phyloP scores from a whole-genome alignment of 2,888 invertebrate species.

The Bruchidius siliquastri region DNA sequence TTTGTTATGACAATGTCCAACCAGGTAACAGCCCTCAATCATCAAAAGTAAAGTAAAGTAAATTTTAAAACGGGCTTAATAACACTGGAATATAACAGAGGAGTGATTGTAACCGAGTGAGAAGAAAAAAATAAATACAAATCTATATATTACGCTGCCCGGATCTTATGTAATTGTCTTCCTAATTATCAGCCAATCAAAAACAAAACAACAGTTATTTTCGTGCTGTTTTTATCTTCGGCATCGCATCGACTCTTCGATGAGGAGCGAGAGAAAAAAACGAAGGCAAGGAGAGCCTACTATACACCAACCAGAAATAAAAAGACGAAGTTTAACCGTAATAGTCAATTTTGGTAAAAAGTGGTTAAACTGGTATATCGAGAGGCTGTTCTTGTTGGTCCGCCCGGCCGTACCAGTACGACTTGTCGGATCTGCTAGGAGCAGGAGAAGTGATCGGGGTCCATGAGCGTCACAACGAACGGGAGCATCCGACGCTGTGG shows the following conservation, averaged over 20 bases:
- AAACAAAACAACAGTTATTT: background rate
- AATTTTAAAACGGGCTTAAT: no score
- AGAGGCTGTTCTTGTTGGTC: background rate
- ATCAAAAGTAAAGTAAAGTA: no score
- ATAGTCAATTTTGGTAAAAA: background rate
- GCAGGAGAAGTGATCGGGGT: background rate
- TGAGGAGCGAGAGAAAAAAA: background rate
- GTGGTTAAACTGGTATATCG: background rate
- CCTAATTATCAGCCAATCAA: background rate
- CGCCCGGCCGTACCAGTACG: background rate
- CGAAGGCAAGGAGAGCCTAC: background rate
- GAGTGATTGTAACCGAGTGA: no score
- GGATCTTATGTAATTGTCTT: background rate
- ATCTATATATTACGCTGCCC: background rate
- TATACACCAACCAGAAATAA: background rate
- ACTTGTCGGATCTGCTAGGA: background rate
- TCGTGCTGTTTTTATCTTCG: background rate
- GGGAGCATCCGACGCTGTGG: background rate
- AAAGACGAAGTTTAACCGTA: background rate
- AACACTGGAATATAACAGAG: no score
- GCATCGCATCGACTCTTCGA: background rate
- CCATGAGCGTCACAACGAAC: background rate
- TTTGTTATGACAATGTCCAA: no score
- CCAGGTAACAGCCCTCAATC: no score
- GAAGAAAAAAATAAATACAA: background rate